Conservation (phyloP, 2,113 vertebrate species). For the Tragelaphus scriptus region DNA sequence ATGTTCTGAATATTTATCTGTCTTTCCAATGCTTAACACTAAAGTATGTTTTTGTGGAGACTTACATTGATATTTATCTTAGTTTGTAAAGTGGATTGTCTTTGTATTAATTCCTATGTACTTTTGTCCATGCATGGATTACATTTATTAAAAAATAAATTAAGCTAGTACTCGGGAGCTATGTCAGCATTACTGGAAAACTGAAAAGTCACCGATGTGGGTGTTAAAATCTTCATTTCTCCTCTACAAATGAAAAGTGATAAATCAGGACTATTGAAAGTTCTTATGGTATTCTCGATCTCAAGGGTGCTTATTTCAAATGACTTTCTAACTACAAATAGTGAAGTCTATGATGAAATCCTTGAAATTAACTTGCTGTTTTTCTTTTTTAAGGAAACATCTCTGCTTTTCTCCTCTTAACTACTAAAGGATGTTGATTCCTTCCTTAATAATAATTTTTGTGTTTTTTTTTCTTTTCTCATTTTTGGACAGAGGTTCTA, state of each 20-base stretch:
- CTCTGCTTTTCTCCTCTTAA: constrained; percentile 48
- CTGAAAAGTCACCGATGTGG: constrained; percentile 65
- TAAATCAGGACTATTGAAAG: constrained; percentile 79
- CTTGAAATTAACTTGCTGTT: constrained; percentile 78
- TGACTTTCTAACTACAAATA: constrained; percentile 78
- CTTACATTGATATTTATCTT: neutral
- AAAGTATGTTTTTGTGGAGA: neutral
- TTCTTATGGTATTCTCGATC: constrained; percentile 75
- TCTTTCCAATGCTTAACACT: neutral
- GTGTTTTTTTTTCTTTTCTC: constrained; percentile 14
- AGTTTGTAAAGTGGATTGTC: neutral
- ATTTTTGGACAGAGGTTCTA: constrained; percentile 82
- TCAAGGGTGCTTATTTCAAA: constrained; percentile 81
- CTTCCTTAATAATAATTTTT: constrained; percentile 36
- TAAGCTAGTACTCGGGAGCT: constrained; percentile 60
- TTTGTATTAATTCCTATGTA: constrained; percentile 7
- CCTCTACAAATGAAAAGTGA: constrained; percentile 80
- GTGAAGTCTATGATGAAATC: constrained; percentile 73
- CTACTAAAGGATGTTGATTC: constrained; percentile 61
- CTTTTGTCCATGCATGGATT: constrained; percentile 31
- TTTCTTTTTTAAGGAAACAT: constrained; percentile 73
- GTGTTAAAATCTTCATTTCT: constrained; percentile 76
- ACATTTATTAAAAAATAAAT: constrained; percentile 56
- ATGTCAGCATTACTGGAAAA: constrained; percentile 74
- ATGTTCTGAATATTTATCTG: neutral